phyloP scores from a whole-genome alignment of 2,113 vertebrate species.

The Glareola pratincola region DNA sequence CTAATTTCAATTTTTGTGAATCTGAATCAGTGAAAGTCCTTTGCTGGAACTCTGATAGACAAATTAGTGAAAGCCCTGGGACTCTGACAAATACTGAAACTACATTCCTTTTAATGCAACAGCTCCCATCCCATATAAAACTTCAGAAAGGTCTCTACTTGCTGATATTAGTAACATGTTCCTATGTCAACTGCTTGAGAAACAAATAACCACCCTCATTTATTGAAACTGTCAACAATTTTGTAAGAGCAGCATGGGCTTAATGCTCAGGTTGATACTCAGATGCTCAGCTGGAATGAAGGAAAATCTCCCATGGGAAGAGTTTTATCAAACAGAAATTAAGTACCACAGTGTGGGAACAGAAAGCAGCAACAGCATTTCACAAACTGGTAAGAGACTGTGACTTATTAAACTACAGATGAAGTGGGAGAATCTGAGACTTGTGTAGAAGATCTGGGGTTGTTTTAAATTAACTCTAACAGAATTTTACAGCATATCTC shows the following conservation, averaged over 20 bases:
- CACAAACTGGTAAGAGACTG: background rate
- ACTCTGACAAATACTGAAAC: no score
- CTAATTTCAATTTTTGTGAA: no score
- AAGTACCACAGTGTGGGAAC: background rate
- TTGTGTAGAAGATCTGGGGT: background rate
- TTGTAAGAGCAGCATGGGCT: background rate
- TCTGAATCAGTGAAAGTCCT: no score
- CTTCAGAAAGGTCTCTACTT: background rate
- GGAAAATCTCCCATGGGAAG: background rate
- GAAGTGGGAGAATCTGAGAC: background rate
- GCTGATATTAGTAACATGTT: background rate
- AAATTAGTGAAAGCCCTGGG: no score
- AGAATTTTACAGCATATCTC: background rate
- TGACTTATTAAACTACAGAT: background rate
- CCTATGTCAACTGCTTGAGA: background rate
- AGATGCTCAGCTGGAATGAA: background rate
- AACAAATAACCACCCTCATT: background rate
- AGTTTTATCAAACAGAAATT: background rate
- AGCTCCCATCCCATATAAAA: background rate
- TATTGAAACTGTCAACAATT: background rate
- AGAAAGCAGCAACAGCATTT: background rate
- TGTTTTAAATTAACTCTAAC: background rate
- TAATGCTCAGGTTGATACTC: background rate
- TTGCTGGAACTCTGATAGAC: no score
- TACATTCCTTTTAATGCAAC: no score